Conservation (phyloP, 2,797 vertebrate genomes). For the Euthynnus affinis region DNA sequence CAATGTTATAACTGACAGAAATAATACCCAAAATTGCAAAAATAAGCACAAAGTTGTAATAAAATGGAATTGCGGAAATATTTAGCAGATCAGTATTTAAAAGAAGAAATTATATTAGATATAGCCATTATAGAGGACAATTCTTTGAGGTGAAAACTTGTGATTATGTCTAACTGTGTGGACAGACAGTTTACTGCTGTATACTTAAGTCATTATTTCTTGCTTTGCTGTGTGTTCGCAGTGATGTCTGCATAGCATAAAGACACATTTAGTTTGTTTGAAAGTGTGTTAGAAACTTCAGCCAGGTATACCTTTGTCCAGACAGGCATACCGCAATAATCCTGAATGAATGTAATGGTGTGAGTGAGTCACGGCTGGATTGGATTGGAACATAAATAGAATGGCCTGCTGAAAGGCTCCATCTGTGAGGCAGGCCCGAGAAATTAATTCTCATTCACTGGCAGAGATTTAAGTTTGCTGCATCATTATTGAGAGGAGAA, state of each 20-base stretch:
- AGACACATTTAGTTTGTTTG: slow-evolving; percentile 13
- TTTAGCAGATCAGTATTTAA: no score
- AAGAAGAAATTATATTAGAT: no score
- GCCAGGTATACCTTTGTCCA: slow-evolving; percentile 11
- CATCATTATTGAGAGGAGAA: slow-evolving; percentile 48
- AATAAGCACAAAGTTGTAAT: no score
- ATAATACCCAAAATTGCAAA: neutral
- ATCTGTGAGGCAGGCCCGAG: slow-evolving; percentile 36
- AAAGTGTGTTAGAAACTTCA: slow-evolving; percentile 30
- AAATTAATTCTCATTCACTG: slow-evolving; percentile 42
- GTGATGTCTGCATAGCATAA: neutral
- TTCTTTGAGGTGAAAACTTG: no score
- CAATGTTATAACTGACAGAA: neutral
- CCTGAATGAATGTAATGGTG: slow-evolving; percentile 50
- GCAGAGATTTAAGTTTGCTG: slow-evolving; percentile 46
- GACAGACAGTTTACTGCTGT: neutral
- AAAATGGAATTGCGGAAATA: no score
- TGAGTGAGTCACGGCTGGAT: slow-evolving; percentile 46
- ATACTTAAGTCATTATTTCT: neutral
- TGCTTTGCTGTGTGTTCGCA: slow-evolving; percentile 1
- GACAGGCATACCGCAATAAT: slow-evolving; percentile 42
- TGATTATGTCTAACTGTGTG: no score
- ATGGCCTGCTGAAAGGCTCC: slow-evolving; percentile 40
- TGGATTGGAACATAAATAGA: slow-evolving; percentile 54
- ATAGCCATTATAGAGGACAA: no score